A percentile compares a stretch with the other conserved stretches of the same genome.
These are phyloP conservation scores for Trachelus stipa DNA, from an alignment of 2,888 invertebrate genomes.

Conservation along the genomic window DNA sequence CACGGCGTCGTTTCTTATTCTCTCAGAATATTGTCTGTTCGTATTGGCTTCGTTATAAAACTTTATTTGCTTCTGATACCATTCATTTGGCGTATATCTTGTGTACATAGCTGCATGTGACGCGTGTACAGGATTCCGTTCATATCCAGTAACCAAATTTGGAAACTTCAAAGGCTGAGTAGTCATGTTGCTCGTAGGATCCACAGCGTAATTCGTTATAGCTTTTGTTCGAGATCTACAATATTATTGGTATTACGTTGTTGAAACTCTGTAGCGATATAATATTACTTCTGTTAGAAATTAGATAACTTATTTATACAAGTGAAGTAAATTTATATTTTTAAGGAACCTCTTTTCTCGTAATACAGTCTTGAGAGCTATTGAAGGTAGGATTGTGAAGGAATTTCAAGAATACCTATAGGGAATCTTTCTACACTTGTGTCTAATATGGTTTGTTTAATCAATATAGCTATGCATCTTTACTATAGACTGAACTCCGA, in stretches of 20 bases:
- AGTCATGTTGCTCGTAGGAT: slow-evolving; percentile 79
- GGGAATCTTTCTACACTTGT: not conserved
- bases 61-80: slow-evolving; percentile 84
- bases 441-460: slow-evolving; percentile 22
- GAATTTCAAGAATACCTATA: not conserved
- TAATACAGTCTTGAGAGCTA: slow-evolving; percentile 11
- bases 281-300: slow-evolving; percentile 14
- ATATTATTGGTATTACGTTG: not conserved
- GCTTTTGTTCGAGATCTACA: slow-evolving; percentile 74
- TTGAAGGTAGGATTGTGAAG: not conserved
- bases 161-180: slow-evolving; percentile 84
- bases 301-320: slow-evolving; percentile 12
- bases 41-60: slow-evolving; percentile 89
- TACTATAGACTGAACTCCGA: not conserved
- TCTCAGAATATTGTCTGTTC: slow-evolving; percentile 85
- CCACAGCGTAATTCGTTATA: slow-evolving; percentile 80
- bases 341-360: slow-evolving; percentile 3
- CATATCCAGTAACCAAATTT: slow-evolving; percentile 84
- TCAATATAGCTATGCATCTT: slow-evolving; percentile 22
- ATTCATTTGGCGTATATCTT: slow-evolving; percentile 91
- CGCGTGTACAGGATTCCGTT: slow-evolving; percentile 84
- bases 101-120: slow-evolving; percentile 89
- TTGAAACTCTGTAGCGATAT: not conserved
- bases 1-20: slow-evolving; percentile 83
- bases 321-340: not conserved